Conservation (phyloP, 2,113 vertebrate genomes). For the Oryzias woworae region DNA sequence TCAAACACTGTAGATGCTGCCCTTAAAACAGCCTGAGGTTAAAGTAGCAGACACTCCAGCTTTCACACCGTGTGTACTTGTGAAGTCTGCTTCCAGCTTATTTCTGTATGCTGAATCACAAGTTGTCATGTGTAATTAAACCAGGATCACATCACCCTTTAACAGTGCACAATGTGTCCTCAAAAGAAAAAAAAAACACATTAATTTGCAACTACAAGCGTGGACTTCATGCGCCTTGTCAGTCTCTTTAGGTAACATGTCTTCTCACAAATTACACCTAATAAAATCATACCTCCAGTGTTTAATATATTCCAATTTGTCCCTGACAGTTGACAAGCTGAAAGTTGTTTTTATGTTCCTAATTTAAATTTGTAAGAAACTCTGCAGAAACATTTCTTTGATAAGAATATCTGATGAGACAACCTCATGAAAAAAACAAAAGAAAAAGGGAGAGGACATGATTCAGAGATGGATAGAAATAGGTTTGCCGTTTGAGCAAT, state of each 20-base stretch:
- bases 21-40: constrained; percentile 19
- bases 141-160: constrained; percentile 5
- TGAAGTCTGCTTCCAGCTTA: constrained; percentile 30
- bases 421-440: constrained; percentile 56
- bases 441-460: constrained; percentile 20
- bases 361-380: constrained; percentile 10
- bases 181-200: background rate
- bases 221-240: constrained; percentile 7
- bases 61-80: constrained; percentile 22
- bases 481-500: constrained; percentile 77
- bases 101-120: constrained; percentile 39
- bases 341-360: constrained; percentile 3
- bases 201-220: background rate
- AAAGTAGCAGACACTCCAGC: constrained; percentile 30
- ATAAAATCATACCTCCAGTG: background rate
- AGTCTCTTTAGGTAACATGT: background rate
- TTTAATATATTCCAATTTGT: background rate
- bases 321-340: background rate
- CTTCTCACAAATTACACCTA: constrained; percentile 1
- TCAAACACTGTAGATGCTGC: constrained; percentile 1
- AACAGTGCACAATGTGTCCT: background rate
- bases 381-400: constrained; percentile 29
- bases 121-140: constrained; percentile 34
- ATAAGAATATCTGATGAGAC: constrained; percentile 69
- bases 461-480: constrained; percentile 47